Conservation (phyloP, 2,888 invertebrate genomes). For the Morpho achilles region DNA sequence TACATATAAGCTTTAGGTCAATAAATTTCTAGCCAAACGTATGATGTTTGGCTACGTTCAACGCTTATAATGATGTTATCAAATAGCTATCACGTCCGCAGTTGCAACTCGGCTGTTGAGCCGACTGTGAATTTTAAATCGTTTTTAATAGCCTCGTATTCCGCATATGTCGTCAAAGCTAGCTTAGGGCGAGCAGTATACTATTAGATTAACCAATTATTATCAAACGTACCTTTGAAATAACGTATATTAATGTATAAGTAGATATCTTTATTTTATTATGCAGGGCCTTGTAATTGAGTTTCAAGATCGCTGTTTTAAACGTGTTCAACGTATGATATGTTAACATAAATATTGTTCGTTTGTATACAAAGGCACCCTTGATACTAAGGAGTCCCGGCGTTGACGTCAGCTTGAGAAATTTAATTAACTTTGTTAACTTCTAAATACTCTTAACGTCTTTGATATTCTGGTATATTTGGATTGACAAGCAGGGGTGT, state of each 20-base stretch:
- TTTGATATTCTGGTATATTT: slow-evolving; percentile 70
- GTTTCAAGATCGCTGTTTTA: slow-evolving; percentile 55
- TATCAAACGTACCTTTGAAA: slow-evolving; percentile 16
- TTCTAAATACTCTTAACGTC: slow-evolving; percentile 78
- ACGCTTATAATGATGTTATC: slow-evolving; percentile 65
- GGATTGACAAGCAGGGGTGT: slow-evolving; percentile 66
- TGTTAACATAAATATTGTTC: slow-evolving; percentile 67
- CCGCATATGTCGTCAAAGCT: slow-evolving; percentile 51
- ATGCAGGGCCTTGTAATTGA: slow-evolving; percentile 55
- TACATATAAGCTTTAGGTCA: slow-evolving; percentile 26
- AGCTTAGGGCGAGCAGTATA: slow-evolving; percentile 35
- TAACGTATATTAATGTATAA: slow-evolving; percentile 10
- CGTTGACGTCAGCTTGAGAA: slow-evolving; percentile 68
- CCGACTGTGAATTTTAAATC: slow-evolving; percentile 77
- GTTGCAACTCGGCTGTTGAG: slow-evolving; percentile 52
- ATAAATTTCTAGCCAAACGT: slow-evolving; percentile 57
- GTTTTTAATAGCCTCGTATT: slow-evolving; percentile 60
- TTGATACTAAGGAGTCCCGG: slow-evolving; percentile 66
- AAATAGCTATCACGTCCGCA: slow-evolving; percentile 57
- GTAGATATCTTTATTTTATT: slow-evolving; percentile 33
- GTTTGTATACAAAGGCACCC: slow-evolving; percentile 70
- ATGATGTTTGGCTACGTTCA: slow-evolving; percentile 51
- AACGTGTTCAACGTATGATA: slow-evolving; percentile 62
- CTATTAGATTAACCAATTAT: slow-evolving; percentile 48
- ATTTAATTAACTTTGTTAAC: slow-evolving; percentile 79